Conservation (phyloP, 2,113 vertebrate genomes). For the Phyllostomus discolor region DNA sequence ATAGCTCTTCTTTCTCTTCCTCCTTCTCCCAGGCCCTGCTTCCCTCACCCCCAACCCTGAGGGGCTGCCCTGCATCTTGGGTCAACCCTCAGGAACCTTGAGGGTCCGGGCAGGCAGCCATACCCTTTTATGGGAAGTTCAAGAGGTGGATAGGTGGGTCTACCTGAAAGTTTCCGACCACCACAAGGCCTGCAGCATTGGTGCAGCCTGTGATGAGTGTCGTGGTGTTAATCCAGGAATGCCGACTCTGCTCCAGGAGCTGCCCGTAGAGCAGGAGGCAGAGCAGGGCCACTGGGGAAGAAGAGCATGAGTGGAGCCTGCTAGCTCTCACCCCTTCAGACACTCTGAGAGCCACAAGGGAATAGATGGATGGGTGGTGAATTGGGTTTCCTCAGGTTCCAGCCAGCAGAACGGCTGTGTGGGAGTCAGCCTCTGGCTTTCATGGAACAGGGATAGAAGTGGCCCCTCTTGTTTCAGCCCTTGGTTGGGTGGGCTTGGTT, state of each 20-base stretch:
- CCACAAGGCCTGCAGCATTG: slow-evolving; percentile 89
- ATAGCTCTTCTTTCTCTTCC: too few relatives aligned
- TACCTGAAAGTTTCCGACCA: slow-evolving; percentile 96
- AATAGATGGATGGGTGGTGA: not conserved
- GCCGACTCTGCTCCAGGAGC: slow-evolving; percentile 89
- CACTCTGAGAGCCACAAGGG: not conserved
- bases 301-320: not conserved
- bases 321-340: not conserved
- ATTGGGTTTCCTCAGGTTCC: not conserved
- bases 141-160: not conserved
- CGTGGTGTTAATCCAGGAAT: slow-evolving; percentile 90
- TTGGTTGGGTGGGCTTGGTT: not conserved
- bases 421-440: not conserved
- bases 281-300: slow-evolving; percentile 88
- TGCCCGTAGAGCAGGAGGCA: slow-evolving; percentile 92
- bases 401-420: not conserved
- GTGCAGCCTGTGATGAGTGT: slow-evolving; percentile 89
- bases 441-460: not conserved
- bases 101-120: not conserved
- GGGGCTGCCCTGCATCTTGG: not conserved
- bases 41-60: not conserved
- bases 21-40: not conserved
- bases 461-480: not conserved
- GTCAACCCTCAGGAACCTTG: not conserved
- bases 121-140: slow-evolving; percentile 12